Evolutionary conservation across 2,888 invertebrate genomes (phyloP), one percentile per base, ranked within the genome.

Genomic region (Dorcus parallelipipedus): DNA sequence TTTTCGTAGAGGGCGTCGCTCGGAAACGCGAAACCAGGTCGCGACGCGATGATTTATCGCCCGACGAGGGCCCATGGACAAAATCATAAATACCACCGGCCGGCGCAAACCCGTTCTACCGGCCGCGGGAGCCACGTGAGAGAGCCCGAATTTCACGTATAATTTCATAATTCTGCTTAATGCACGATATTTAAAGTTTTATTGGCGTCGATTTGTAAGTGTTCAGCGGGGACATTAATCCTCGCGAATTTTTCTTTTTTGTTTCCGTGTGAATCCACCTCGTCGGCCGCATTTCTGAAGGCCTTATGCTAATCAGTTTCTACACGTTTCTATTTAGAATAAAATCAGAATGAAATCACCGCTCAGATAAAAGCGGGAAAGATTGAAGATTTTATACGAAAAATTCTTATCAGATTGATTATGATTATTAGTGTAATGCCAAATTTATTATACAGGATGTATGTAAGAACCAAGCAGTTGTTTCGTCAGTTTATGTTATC

Each of bases 101-200:
- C 9, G 38, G 8, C 38, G 9, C 39, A 39, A 26, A 40, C 51
- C 33, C 51, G 38, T 51, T 49, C 14, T 38, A 7, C 10, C 17
- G 38, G 23, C 20, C 26, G 10, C 45, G 20, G 23, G 45, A 45
- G 20, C 45, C 45, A 45, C 45, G 26, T 45, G 45, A 17, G 45
- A 45, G 17, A 45, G 45, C 45, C 9, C 38, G 38, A 51, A 38
- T 51, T 20, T 51, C 51, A 33, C 38, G 51, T 51, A 51, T 51
- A 51, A 51, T 51, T 51, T 51, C 8, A 51, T 51, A 51, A 51
- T 51, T 51, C 40, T 10, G 40, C 40, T 51, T 51, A 51, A 51
- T 51, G 51, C 14, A 20, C 10, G n/a, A 9, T 40, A 40, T 51
- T 51, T 51, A 40, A 51, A 26, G 38, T 51, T 51, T 51, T 51